phyloP scores from a whole-genome alignment of 2,113 vertebrate genomes.

The Equus przewalskii region DNA sequence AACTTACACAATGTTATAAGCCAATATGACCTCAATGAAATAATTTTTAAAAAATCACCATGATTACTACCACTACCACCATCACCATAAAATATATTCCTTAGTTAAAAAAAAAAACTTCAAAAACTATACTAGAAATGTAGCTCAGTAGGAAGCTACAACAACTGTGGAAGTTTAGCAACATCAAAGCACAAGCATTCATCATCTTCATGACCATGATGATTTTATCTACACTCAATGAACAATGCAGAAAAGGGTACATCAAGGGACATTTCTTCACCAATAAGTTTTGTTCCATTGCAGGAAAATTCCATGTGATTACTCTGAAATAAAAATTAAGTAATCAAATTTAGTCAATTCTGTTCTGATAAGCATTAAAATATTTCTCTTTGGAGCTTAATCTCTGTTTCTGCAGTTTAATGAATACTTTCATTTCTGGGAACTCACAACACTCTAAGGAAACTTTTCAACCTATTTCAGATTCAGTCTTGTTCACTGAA shows the following conservation, averaged over 20 bases:
- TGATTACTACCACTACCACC: not conserved
- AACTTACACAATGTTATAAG: too few species aligned
- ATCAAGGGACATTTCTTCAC: not conserved
- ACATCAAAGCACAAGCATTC: slow-evolving; percentile 63
- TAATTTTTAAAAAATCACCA: not conserved
- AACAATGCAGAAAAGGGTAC: not conserved
- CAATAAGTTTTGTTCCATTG: not conserved
- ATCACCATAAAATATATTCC: slow-evolving; percentile 11
- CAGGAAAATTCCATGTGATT: not conserved
- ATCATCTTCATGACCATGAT: not conserved
- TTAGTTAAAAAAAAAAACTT: slow-evolving; percentile 49
- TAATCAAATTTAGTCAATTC: not conserved
- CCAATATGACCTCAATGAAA: too few species aligned
- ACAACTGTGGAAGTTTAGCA: slow-evolving; percentile 47
- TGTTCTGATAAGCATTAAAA: not conserved
- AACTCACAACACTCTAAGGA: not conserved
- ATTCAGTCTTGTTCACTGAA: not conserved
- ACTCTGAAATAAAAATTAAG: slow-evolving; percentile 24
- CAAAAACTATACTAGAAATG: slow-evolving; percentile 39
- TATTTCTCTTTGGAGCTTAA: not conserved
- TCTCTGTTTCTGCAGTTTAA: not conserved
- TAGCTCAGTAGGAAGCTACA: slow-evolving; percentile 14
- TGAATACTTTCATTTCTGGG: not conserved
- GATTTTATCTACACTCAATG: slow-evolving; percentile 27
- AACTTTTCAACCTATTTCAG: not conserved